Base-by-base conservation (phyloP, 2,797 vertebrate species). In the Phoeniculus purpureus region DNA sequence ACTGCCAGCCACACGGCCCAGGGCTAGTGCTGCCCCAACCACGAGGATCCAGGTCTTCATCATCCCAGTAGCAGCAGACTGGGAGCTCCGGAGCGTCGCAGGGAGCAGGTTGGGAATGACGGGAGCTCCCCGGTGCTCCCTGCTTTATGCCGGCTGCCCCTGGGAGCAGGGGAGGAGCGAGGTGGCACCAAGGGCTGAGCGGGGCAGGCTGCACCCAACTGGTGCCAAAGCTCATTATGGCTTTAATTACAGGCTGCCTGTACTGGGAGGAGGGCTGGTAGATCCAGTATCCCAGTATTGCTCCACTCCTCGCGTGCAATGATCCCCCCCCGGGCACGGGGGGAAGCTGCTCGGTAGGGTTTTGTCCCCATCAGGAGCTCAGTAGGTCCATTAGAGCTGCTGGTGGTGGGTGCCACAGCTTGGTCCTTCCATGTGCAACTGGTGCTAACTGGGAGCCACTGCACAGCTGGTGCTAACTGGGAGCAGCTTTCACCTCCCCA, bases 241-340 rank as follows among this genome's bases (percentile, higher is more conserved):
- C 61, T 32, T 12, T 95, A 94, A 95, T 96, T 93, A 92, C 4
- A 94, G 90, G 66, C n/a, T 92, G 59, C 43, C 62, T 4, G 3
- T 27, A 3, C 18, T 40, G 87, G 58, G 87, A 80, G 82, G 70
- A 77, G 83, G 85, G 79, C 94, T 75, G 91, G 95, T 78, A 93
- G 87, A 85, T 92, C 94, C 85, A 31, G 94, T 84, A 73, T 85
- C 29, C 76, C 34, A 3, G 76, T 10, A 1, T 83, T 50, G 90
- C 82, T 86, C 59, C 80, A 25, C 52, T 43, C 31, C 34, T 26
- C 2, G 1, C 1, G 2, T 12, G 18, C 7, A 4, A 15, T 45
- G 61, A n/a, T n/a, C 70, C 55, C 47, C 1, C 19, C 47, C 18
- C 9, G 68, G 70, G 58, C n/a, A n/a, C n/a, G 18, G 20, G 0